Percentiles rank a stretch among this genome's conserved stretches.
Conservation (phyloP, 2,888 invertebrate genomes). For the Phalera bucephala region DNA sequence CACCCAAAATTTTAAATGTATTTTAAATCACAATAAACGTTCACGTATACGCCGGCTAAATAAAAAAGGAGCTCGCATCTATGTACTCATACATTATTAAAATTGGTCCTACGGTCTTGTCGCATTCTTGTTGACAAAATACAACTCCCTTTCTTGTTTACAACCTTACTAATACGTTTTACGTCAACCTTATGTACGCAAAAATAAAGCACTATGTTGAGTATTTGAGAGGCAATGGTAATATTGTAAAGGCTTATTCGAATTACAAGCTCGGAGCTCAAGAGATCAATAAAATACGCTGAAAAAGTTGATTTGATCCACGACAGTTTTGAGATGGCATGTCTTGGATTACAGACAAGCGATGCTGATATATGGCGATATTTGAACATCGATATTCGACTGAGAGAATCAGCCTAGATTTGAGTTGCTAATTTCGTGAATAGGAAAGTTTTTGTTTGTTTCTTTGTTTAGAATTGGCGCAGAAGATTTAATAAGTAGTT, state of each 20-base stretch:
- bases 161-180: constrained; percentile 8
- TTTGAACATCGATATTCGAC: constrained; percentile 14
- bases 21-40: constrained; percentile 25
- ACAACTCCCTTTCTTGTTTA: constrained; percentile 28
- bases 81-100: constrained; percentile 49
- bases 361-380: constrained; percentile 13
- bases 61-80: constrained; percentile 33
- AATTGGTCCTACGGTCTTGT: constrained; percentile 41
- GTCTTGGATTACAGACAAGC: constrained; percentile 24
- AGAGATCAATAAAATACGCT: constrained; percentile 64
- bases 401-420: constrained; percentile 27
- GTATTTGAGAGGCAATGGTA: constrained; percentile 4
- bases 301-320: constrained; percentile 62
- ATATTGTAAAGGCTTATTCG: constrained; percentile 46
- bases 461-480: too few relatives aligned
- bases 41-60: constrained; percentile 26
- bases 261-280: constrained; percentile 54
- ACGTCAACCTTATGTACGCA: neutral
- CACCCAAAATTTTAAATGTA: too few relatives aligned
- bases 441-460: too few relatives aligned
- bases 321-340: constrained; percentile 33
- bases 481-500: too few relatives aligned
- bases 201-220: constrained; percentile 21
- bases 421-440: too few relatives aligned
- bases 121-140: constrained; percentile 47